These are phyloP conservation scores for Philaenus spumarius DNA, from an alignment of 1,140 invertebrate species.

Conservation along the genomic window DNA sequence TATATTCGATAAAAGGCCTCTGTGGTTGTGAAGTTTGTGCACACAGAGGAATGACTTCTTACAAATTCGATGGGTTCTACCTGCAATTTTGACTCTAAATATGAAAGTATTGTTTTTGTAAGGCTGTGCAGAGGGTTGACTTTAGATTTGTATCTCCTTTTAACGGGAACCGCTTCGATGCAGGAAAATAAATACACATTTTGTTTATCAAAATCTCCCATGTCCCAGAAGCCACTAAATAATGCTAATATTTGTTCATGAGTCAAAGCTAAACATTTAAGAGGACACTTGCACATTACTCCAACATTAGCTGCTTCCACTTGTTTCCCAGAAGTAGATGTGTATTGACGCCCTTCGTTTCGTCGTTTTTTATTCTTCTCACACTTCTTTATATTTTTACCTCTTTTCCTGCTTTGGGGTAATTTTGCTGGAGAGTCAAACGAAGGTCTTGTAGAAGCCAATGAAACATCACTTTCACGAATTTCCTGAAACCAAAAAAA, in stretches of 20 bases:
- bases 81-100: too few species aligned
- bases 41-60: too few species aligned
- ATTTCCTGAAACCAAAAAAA: too few species aligned
- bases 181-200: not conserved
- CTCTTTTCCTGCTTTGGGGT: not conserved
- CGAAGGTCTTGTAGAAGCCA: too few species aligned
- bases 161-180: not conserved
- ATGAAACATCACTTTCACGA: too few species aligned
- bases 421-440: not conserved
- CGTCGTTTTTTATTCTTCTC: conserved; percentile 1
- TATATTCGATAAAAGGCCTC: too few species aligned
- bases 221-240: conserved; percentile 5
- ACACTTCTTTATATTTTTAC: conserved; percentile 1
- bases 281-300: not conserved
- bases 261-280: not conserved
- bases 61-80: too few species aligned
- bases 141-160: conserved; percentile 7
- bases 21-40: too few species aligned
- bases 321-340: not conserved
- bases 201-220: conserved; percentile 1
- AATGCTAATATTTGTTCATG: not conserved
- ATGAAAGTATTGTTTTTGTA: too few species aligned
- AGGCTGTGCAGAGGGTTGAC: too few species aligned
- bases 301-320: conserved; percentile 1
- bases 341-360: not conserved